These are phyloP conservation scores for Hartigia nigra DNA, from an alignment of 2,888 invertebrate species.

Conservation along the genomic window DNA sequence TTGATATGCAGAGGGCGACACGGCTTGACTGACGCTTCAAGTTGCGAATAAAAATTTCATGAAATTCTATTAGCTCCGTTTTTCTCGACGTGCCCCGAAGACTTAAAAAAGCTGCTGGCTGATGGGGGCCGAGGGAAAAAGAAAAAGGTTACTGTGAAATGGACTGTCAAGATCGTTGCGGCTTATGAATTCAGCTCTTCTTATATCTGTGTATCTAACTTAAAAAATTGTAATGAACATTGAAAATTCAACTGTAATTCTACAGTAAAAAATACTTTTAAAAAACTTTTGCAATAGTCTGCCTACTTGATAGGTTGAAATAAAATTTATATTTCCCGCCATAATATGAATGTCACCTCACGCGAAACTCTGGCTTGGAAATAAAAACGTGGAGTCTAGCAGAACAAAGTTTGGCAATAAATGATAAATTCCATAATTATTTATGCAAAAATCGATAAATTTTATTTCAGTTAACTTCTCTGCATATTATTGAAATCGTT, in stretches of 20 bases:
- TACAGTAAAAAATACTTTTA: background rate
- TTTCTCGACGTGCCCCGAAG: conserved; percentile 52
- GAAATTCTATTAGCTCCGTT: conserved; percentile 64
- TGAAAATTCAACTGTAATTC: background rate
- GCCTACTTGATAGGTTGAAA: background rate
- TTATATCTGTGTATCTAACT: background rate
- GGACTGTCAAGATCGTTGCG: background rate
- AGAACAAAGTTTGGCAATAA: background rate
- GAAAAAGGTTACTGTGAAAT: background rate
- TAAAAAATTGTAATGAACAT: background rate
- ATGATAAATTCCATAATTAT: background rate
- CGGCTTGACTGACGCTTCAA: conserved; percentile 64
- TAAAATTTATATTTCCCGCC: background rate
- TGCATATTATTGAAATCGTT: background rate
- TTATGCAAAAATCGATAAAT: background rate
- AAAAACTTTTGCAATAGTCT: background rate
- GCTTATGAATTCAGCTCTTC: background rate
- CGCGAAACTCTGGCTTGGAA: background rate
- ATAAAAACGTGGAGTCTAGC: background rate
- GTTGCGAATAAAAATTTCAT: conserved; percentile 66
- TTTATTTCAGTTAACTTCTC: background rate
- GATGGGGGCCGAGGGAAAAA: conserved; percentile 16
- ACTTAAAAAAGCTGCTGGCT: conserved; percentile 38
- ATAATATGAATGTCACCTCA: background rate
- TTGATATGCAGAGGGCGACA: conserved; percentile 61